Evolutionary conservation across 2,113 vertebrate genomes (phyloP), one percentile per base, ranked within the genome.

Genomic region (Hylia prasina): DNA sequence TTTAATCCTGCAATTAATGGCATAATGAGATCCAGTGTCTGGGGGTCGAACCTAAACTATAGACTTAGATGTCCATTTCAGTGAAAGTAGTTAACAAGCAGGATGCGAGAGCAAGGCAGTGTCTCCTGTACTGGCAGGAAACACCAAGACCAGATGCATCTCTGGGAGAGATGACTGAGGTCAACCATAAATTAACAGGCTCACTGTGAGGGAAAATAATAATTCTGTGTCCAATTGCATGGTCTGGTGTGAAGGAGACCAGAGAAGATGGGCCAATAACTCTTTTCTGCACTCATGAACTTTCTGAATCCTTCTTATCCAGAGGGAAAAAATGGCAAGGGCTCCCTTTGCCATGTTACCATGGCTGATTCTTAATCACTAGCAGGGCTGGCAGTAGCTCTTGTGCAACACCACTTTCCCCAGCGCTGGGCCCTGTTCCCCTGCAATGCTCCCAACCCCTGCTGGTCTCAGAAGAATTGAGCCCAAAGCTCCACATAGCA

Each of bases 371-470:
- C 95, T 96, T 96, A 97, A 94, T 96, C 91, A 97, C 79, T 89
- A 95, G 84, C 94, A 96, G 92, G 90, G 93, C 92, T 90, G 90
- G 95, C 92, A 48, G 94, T 93, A 88, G 96, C 94, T 94, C 82
- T 97, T 96, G 96, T 95, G 96, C 93, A 96, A 96, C 71, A 95
- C 89, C 92, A 95, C 94, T 93, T 96, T 97, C 96, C 83, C 82
- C 94, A 87, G 83, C n/a, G 9, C 93, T 83, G 89, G 87, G 94
- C 89, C 86, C 87, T 91, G 81, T 97, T 95, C 63, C 81, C 94
- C 95, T 96, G 91, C 96, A 96, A 94, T 92, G 93, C 94, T 96
- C 94, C 96, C 91, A 96, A 96, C 91, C 94, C 96, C 96, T 96
- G 94, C 93, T 95, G 94, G 76, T 96, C 96, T 94, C 89, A 94